Evolutionary conservation across 1,140 invertebrate species (phyloP), one percentile per base, ranked within the genome.

Genomic region (Hylyphantes graminicola): DNA sequence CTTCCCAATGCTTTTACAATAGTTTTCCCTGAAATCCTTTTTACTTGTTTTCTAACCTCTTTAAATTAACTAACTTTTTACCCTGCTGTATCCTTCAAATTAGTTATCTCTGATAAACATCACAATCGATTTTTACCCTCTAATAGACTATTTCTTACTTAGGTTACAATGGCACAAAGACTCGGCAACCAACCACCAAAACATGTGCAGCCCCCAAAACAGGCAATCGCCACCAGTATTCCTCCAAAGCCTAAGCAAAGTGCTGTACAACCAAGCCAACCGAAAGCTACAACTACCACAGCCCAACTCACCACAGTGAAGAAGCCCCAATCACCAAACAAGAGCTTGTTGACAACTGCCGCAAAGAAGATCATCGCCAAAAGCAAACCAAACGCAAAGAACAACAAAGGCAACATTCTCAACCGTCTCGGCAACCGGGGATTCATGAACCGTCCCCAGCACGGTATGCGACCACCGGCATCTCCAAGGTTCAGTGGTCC

Each of bases 351-450:
- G 55, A 21, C 53, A 59, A 19, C 7, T 19, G 21, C 53, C 19
- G 55, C 21, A 48, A 59, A 74, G 15, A 48, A 53, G 19, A 53
- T 53, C 19, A 17, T 53, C 3, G 13, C 50, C 15, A 65, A 65
- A 65, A 8, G 19, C 12, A 65, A 19, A 19, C 15, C 68, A 53
- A 70, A 54, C 54, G 50, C 13, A n/a, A 17, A 15, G 9, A 74
- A 74, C 35, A 74, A 74, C 15, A 55, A 74, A 13, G 11, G 53
- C 57, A 74, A 57, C n/a, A 21, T 74, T 21, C 72, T 74, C 8
- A 61, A 78, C 19, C 80, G 80, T n/a, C 72, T 83, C 48, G 70
- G 80, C 35, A 74, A 61, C 51, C 64, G 80, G 50, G 70, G 75
- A 7, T 67, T 78, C 48, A 11, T 19, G 17, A 51, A 65, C 6